A percentile compares a stretch with the other conserved stretches of the same genome.
Conservation (phyloP, 2,888 invertebrate species). For the Noctua fimbriata region DNA sequence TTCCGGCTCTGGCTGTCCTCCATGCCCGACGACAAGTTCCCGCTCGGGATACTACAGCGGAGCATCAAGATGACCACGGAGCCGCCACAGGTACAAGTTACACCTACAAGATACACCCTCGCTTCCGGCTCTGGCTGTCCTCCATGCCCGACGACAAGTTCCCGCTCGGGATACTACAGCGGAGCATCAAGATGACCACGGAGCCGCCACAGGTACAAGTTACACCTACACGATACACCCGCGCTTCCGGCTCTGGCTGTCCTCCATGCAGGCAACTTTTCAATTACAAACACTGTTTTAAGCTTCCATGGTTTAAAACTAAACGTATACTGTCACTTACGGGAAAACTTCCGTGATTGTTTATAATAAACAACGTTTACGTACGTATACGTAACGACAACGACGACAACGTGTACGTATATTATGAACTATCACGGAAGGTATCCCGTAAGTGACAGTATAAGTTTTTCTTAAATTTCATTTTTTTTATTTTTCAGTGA, state of each 20-base stretch:
- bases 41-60: constrained; percentile 95
- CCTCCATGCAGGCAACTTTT: background rate
- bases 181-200: constrained; percentile 97
- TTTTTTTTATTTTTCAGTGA: background rate
- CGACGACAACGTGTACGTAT: no score
- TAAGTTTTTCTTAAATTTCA: no score
- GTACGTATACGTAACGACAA: no score
- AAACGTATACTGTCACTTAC: no score
- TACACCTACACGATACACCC: no score
- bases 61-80: constrained; percentile 98
- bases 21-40: constrained; percentile 96
- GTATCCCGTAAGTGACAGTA: no score
- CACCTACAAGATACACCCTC: background rate
- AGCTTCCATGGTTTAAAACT: no score
- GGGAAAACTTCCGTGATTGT: no score
- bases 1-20: constrained; percentile 94
- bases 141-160: constrained; percentile 92
- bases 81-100: constrained; percentile 93
- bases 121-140: no score
- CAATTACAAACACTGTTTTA: background rate
- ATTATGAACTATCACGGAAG: no score
- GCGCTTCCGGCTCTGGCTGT: background rate
- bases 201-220: constrained; percentile 95
- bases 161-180: constrained; percentile 95
- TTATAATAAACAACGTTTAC: no score